A percentile compares a stretch with the other conserved stretches of the same genome.
Conservation (phyloP, 2,113 vertebrate genomes). For the Percina caprodes region DNA sequence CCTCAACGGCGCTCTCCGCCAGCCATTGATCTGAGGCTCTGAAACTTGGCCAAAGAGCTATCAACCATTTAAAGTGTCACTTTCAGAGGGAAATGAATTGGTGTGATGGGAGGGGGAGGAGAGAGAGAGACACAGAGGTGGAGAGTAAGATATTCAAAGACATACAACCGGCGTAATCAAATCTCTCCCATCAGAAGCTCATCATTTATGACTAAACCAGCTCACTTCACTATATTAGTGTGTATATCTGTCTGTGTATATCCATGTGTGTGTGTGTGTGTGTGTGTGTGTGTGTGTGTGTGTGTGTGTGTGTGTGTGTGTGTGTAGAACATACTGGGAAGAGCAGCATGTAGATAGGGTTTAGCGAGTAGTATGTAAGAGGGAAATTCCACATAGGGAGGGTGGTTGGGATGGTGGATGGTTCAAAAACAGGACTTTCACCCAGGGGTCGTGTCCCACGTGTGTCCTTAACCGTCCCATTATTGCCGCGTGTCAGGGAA, state of each 20-base stretch:
- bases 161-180: slow-evolving; percentile 64
- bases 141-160: slow-evolving; percentile 65
- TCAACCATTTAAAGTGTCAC: slow-evolving; percentile 79
- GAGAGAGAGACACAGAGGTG: slow-evolving; percentile 17
- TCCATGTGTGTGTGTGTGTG: not conserved
- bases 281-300: not conserved
- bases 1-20: slow-evolving; percentile 32
- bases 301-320: not conserved
- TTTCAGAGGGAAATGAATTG: slow-evolving; percentile 75
- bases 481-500: no score
- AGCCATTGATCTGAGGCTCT: slow-evolving; percentile 70
- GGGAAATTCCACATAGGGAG: no score
- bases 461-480: no score
- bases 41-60: slow-evolving; percentile 67
- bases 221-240: slow-evolving; percentile 50
- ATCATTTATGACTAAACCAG: slow-evolving; percentile 60
- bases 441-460: no score
- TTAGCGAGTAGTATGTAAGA: no score
- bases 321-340: no score
- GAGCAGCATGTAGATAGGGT: no score
- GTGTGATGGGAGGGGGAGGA: slow-evolving; percentile 26
- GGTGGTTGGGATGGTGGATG: no score
- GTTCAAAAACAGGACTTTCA: no score
- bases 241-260: not conserved
- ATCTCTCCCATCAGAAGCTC: slow-evolving; percentile 67